Evolutionary conservation across 2,888 invertebrate genomes (phyloP).

Genomic region (Plagodis dolabraria): DNA sequence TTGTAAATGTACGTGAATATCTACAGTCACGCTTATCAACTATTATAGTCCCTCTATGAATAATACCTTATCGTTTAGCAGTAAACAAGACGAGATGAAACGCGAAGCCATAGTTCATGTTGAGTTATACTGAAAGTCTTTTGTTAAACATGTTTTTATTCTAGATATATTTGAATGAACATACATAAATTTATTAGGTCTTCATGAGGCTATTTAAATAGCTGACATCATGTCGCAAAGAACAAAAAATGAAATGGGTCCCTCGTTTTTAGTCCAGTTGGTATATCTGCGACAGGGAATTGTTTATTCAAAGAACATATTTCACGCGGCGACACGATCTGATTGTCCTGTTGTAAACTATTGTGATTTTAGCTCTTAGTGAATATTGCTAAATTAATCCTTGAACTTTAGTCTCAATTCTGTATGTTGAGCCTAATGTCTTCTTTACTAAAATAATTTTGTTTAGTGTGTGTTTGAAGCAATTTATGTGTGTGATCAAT

Average conservation of each 20-base stretch:
- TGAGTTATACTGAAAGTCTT: background rate
- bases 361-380: slow-evolving; percentile 44
- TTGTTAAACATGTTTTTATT: no score
- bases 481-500: no score
- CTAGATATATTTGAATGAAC: no score
- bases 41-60: slow-evolving; percentile 17
- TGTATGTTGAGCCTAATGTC: slow-evolving; percentile 23
- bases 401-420: slow-evolving; percentile 30
- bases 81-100: slow-evolving; percentile 11
- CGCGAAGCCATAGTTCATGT: slow-evolving; percentile 6
- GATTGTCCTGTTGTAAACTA: slow-evolving; percentile 42
- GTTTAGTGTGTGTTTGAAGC: slow-evolving; percentile 15
- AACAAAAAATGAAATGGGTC: slow-evolving; percentile 17
- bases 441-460: slow-evolving; percentile 29
- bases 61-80: slow-evolving; percentile 15
- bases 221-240: no score
- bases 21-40: slow-evolving; percentile 14
- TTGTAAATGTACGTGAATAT: background rate
- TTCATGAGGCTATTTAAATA: no score
- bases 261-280: slow-evolving; percentile 13
- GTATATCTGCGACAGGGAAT: slow-evolving; percentile 40
- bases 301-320: slow-evolving; percentile 46
- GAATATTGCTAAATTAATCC: slow-evolving; percentile 33
- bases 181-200: no score
- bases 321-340: slow-evolving; percentile 46